Evolutionary conservation across 2,797 vertebrate genomes (phyloP), one percentile per base, ranked within the genome.

Genomic region (Danio kyathit): DNA sequence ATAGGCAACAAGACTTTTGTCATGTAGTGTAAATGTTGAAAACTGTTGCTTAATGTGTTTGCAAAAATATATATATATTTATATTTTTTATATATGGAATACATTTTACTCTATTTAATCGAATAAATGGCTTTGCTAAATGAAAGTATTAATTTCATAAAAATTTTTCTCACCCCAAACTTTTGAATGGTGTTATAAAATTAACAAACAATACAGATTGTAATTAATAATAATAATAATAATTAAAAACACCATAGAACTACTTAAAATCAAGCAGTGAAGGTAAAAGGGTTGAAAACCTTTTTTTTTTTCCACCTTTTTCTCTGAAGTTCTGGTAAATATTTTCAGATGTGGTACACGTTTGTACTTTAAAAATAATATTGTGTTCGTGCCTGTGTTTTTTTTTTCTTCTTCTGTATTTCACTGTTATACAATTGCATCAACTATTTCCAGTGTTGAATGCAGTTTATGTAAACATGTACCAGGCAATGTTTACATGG

Each of bases 401-500:
- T 46, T 66, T 51, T 52, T 48, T 3, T 21, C 29, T 29, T 29
- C 29, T 13, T 12, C 9, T 54, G 3, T 12, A 44, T 63, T 80
- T 61, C 14, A 52, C 13, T 6, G 4, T 49, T 73, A 44, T n/a
- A 17, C 51, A 29, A 51, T n/a, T 79, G 56, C 43, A 16, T 46
- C 17, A 63, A n/a, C 29, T 63, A 63, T 46, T 57, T 2, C 14
- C 59, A 60, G 14, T 29, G 14, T 48, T 60, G 19, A 12, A 63
- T 52, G 48, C 29, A 44, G 61, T 65, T 6, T 17, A 54, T 76
- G 79, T 61, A 76, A 54, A 81, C n/a, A 64, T 77, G 73, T 79
- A 61, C 71, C 72, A 72, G 65, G 72, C 64, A 38, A 38, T 48
- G 16, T 79, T n/a, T 51, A 57, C 73, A 70, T 66, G 38, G 43